Conservation (phyloP, 2,797 vertebrate genomes). For the Sebastes taczanowskii region DNA sequence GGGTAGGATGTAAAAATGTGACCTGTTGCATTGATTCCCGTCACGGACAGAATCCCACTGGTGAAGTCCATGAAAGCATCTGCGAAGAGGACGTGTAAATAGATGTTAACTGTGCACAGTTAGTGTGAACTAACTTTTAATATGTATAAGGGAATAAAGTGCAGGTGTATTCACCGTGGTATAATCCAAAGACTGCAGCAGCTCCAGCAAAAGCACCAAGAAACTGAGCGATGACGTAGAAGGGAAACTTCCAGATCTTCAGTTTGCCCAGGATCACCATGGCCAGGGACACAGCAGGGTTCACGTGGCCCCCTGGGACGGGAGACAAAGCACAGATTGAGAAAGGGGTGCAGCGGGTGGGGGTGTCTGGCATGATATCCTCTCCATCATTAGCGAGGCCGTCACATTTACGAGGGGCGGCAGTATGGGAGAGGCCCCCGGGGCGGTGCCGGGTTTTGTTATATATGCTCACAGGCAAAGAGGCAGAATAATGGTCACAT, state of each 20-base stretch:
- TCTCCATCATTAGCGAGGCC: constrained; percentile 53
- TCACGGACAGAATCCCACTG: constrained; percentile 87
- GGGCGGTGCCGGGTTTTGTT: constrained; percentile 49
- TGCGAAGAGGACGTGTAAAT: constrained; percentile 55
- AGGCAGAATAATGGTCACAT: constrained; percentile 42
- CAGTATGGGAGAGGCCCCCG: constrained; percentile 62
- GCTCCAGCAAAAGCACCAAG: constrained; percentile 93
- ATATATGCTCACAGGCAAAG: constrained; percentile 20
- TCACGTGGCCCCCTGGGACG: constrained; percentile 85
- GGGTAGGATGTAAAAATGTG: constrained; percentile 97
- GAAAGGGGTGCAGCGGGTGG: constrained; percentile 17
- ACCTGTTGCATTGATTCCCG: constrained; percentile 93
- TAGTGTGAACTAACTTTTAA: neutral
- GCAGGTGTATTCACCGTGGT: constrained; percentile 85
- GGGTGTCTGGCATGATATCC: constrained; percentile 43
- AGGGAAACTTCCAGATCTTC: constrained; percentile 93
- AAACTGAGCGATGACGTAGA: constrained; percentile 92
- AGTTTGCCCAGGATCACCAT: constrained; percentile 94
- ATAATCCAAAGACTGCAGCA: constrained; percentile 91
- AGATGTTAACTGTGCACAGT: neutral
- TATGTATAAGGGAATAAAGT: neutral
- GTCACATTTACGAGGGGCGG: constrained; percentile 64
- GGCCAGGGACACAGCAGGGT: constrained; percentile 93
- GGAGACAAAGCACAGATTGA: constrained; percentile 53
- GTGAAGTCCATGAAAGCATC: constrained; percentile 93